Conservation (phyloP, 1,140 invertebrate genomes). For the Gonatopus flavifemur region DNA sequence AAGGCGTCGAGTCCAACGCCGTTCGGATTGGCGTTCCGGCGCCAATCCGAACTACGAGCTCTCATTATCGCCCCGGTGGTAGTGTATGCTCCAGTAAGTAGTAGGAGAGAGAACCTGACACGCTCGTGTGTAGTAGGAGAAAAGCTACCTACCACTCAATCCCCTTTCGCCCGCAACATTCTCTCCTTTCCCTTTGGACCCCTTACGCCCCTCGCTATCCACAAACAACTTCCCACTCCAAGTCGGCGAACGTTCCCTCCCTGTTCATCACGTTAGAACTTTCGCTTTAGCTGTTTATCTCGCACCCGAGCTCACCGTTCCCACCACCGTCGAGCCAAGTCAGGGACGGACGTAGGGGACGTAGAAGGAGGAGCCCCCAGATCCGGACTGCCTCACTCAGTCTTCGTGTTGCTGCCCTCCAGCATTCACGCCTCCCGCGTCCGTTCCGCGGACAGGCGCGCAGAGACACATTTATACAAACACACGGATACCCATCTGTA, state of each 20-base stretch:
- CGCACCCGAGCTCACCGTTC: background rate
- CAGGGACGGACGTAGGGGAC: constrained; percentile 36
- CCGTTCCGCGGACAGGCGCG: constrained; percentile 32
- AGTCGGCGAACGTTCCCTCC: background rate
- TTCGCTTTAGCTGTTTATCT: too few relatives aligned
- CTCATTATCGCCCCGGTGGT: constrained; percentile 53
- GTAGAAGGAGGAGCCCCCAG: constrained; percentile 54
- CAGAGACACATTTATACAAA: background rate
- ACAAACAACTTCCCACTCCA: constrained; percentile 21
- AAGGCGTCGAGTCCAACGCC: constrained; percentile 56
- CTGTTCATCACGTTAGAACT: too few relatives aligned
- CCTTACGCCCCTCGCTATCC: constrained; percentile 10
- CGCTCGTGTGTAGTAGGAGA: too few relatives aligned
- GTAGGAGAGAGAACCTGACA: background rate
- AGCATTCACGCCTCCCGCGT: constrained; percentile 58
- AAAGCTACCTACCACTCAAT: too few relatives aligned
- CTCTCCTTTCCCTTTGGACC: background rate
- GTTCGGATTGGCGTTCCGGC: constrained; percentile 52
- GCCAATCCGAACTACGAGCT: constrained; percentile 55
- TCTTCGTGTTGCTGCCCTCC: constrained; percentile 55
- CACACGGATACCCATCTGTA: constrained; percentile 7
- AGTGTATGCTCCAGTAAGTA: background rate
- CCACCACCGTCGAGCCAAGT: constrained; percentile 7
- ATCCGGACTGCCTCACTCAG: constrained; percentile 42
- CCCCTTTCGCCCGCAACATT: constrained; percentile 1